A percentile compares a stretch with the other conserved stretches of the same genome.
Conservation (phyloP, 2,888 invertebrate genomes). For the Pyrrhia umbra region DNA sequence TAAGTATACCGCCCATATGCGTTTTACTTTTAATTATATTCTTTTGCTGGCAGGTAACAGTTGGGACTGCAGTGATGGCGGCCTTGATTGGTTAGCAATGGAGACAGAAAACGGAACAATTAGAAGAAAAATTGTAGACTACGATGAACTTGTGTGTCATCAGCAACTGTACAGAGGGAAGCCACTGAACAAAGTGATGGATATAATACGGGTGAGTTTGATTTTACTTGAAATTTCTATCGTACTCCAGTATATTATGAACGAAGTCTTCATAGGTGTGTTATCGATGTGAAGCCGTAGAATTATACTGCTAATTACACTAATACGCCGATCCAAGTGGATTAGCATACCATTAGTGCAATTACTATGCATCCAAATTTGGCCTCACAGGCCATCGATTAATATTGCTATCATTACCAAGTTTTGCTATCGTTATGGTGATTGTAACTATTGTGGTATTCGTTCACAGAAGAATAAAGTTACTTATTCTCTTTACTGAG, state of each 20-base stretch:
- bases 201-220: slow-evolving; percentile 90
- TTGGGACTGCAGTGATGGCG: slow-evolving; percentile 92
- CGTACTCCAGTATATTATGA: too few relatives aligned
- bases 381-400: not conserved
- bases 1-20: too few relatives aligned
- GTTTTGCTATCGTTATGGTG: not conserved
- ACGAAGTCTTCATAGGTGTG: too few relatives aligned
- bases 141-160: slow-evolving; percentile 90
- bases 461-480: not conserved
- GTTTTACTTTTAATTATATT: not conserved
- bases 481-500: not conserved
- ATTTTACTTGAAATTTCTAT: not conserved
- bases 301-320: not conserved
- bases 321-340: not conserved
- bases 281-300: too few relatives aligned
- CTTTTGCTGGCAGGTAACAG: slow-evolving; percentile 89
- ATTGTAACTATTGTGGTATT: not conserved
- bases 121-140: slow-evolving; percentile 88
- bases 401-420: not conserved
- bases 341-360: not conserved
- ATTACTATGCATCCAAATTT: too few relatives aligned
- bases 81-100: slow-evolving; percentile 91
- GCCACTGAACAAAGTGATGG: slow-evolving; percentile 91
- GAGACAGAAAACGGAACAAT: slow-evolving; percentile 85
- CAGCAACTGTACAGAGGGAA: slow-evolving; percentile 91